Evolutionary conservation across 2,888 invertebrate genomes (phyloP).

Genomic region (Chalcis sispes): DNA sequence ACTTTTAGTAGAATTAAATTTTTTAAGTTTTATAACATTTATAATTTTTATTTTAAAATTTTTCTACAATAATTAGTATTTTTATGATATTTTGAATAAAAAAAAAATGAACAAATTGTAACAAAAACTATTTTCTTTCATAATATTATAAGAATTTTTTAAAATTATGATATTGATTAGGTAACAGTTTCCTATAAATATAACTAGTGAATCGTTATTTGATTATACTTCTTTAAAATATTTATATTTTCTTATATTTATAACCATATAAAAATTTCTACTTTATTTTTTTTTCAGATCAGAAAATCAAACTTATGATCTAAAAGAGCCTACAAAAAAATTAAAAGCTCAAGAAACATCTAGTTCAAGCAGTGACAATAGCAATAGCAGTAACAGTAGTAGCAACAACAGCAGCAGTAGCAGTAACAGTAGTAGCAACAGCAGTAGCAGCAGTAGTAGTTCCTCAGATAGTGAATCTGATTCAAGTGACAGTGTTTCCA

Average conservation of each 20-base stretch:
- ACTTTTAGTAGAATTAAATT: too few species aligned
- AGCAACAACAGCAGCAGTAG: conserved; percentile 61
- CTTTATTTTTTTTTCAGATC: conserved; percentile 56
- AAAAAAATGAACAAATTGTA: too few species aligned
- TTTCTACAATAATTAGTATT: neutral
- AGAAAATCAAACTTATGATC: conserved; percentile 52
- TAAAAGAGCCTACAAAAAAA: conserved; percentile 54
- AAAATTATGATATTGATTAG: too few species aligned
- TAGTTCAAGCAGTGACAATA: conserved; percentile 63
- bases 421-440: conserved; percentile 64
- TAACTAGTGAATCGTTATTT: neutral
- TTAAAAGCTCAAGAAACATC: conserved; percentile 53
- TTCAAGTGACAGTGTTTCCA: conserved; percentile 68
- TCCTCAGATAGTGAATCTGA: conserved; percentile 70
- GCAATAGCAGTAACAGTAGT: conserved; percentile 63
- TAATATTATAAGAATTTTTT: too few species aligned
- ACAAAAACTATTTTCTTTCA: too few species aligned
- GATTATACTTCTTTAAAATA: neutral
- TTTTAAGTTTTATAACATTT: neutral
- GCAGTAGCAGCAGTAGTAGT: conserved; percentile 64
- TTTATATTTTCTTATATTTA: neutral
- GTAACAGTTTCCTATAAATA: neutral
- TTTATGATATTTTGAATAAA: too few species aligned
- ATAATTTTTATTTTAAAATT: neutral
- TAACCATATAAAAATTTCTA: neutral